A percentile compares a stretch with the other conserved stretches of the same genome.
phyloP scores from a whole-genome alignment of 1,140 invertebrate species.

The Papilio polytes region DNA sequence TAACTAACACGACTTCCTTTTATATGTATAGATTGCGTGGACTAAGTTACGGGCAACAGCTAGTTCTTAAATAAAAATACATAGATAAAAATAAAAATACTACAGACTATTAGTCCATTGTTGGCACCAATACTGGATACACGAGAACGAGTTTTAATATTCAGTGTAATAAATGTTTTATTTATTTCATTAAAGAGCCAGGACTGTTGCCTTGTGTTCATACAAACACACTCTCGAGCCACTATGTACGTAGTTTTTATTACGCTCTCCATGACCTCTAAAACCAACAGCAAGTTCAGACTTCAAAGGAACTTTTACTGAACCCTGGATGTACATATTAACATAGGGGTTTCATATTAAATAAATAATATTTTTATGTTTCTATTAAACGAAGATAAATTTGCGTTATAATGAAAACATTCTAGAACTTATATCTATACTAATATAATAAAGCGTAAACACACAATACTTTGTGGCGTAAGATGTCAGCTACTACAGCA shows the following conservation, averaged over 20 bases:
- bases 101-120: not conserved
- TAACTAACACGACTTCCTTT: too few species aligned
- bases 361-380: not conserved
- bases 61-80: too few species aligned
- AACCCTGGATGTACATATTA: not conserved
- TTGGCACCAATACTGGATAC: not conserved
- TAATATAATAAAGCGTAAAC: too few species aligned
- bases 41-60: too few species aligned
- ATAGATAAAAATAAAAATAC: not conserved
- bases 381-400: not conserved
- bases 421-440: too few species aligned
- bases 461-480: too few species aligned
- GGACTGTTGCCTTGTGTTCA: not conserved
- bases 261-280: constrained; percentile 8
- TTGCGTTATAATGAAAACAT: too few species aligned
- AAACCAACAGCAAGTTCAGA: not conserved
- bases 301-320: not conserved
- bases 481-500: too few species aligned
- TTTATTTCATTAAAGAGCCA: not conserved
- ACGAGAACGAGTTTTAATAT: not conserved
- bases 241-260: not conserved
- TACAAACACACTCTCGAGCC: not conserved
- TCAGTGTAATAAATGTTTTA: not conserved
- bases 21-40: too few species aligned
- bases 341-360: not conserved